Evolutionary conservation across 1,140 invertebrate species (phyloP).

Genomic region (Megalopta genalis): DNA sequence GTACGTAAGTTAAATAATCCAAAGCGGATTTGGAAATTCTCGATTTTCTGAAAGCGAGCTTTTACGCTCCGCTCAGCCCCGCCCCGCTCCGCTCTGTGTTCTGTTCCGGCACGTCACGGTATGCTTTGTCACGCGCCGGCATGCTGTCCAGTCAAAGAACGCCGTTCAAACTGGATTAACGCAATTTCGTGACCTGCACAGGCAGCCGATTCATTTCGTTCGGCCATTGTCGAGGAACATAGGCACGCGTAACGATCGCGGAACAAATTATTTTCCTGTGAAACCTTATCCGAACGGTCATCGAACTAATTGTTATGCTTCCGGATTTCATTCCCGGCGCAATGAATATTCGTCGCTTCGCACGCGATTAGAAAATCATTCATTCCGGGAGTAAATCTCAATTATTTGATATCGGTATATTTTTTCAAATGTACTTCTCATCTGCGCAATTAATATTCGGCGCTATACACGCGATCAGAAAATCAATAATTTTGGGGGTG

Average conservation of each 20-base stretch:
- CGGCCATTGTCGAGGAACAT: not conserved
- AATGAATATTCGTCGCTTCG: too few species aligned
- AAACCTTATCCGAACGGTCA: not conserved
- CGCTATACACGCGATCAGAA: too few species aligned
- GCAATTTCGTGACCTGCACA: not conserved
- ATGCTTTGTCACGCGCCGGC: not conserved
- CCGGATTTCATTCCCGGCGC: too few species aligned
- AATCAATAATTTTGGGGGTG: too few species aligned
- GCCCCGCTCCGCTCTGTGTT: too few species aligned
- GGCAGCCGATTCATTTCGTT: not conserved
- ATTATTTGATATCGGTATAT: too few species aligned
- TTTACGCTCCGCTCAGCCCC: not conserved
- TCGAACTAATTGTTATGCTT: too few species aligned
- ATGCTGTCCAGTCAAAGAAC: conserved; percentile 4
- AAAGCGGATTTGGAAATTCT: not conserved
- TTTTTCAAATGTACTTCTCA: too few species aligned
- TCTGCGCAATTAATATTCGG: too few species aligned
- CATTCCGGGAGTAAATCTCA: too few species aligned
- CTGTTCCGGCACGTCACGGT: not conserved
- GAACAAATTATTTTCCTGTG: not conserved
- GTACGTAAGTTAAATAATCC: not conserved
- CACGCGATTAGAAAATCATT: too few species aligned
- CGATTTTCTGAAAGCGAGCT: not conserved
- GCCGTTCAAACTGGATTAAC: conserved; percentile 22
- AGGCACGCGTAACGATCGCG: not conserved